Base-by-base conservation (phyloP, 2,113 vertebrate species). In the Barbus barbus region DNA sequence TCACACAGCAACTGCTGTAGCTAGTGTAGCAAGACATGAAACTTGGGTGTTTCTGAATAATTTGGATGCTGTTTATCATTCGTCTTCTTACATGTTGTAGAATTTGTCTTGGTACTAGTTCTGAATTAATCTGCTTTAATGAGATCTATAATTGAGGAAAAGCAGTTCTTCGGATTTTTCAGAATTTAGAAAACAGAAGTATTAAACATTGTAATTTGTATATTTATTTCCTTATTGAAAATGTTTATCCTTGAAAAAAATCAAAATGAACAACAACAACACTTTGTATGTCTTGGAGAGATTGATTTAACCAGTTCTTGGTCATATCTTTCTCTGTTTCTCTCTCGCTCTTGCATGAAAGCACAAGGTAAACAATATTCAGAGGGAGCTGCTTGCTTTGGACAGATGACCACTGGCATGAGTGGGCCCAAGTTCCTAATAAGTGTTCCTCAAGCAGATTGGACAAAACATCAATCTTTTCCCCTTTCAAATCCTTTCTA, bases 1-100 rank as follows among this genome's bases (percentile, higher is more conserved):
- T 91, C 83, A 90, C 87, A 65, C 28, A 28, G 78, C 61, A 84
- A 84, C 89, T 91, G 91, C 91, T 91, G 90, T 88, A 53, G 44
- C 88, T 92, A 91, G 91, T 91, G 82, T 85, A 69, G 83, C 78
- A 82, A 72, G 82, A 81, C n/a, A 80, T 78, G 67, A 86, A 87
- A 86, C 9, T 51, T 79, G 61, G 80, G 11, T 81, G 84, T 80
- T 83, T 87, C 85, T 82, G n/a, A 84, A 82, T 31, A 36, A 78
- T 60, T 74, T 53, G 69, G 44, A 77, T 38, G 44, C 56, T 65
- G 78, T 36, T 79, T 89, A 84, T 89, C 80, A 81, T 86, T 90
- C 85, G 85, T 86, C 61, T 48, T 80, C 60, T 78, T 78, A 51
- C 80, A 78, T 85, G 46, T 46, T 85, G 89, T 41, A 86, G 89